Base-by-base conservation (phyloP, 1,140 invertebrate genomes). In the Globodera rostochiensis region DNA sequence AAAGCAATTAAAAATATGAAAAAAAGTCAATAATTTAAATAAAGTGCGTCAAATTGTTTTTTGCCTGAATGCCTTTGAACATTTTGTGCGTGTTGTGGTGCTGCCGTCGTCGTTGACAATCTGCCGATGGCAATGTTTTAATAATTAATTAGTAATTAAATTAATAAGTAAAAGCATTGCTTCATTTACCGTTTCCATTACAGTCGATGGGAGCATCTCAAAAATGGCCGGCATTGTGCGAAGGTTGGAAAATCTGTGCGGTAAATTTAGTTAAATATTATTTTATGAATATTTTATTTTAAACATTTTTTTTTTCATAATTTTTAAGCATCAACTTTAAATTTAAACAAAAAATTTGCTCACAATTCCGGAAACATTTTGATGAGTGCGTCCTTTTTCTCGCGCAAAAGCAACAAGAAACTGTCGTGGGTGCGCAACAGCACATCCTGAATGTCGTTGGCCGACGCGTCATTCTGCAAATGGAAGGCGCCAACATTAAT, bases 321-420 rank as follows among this genome's bases (percentile, higher is more conserved):
- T 36, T 36, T 36, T 36, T 36, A 36, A 1, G 1, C 36, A 36
- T 36, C 2, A 36, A 3, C 1, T 3, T 36, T 36, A 36, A 36
- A 36, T 36, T 36, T 36, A 36, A 36, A 36, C 0, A 36, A 0
- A 36, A 36, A 36, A 36, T 19, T 19, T 0, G n/a, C 53, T 77
- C 15, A 66, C 60, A 86, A 66, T 53, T 86, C 85, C 64, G 85
- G 85, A 49, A 86, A 86, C 15, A 74, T 79, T 70, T 81, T 77
- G 13, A 87, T 69, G 15, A 87, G 67, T 60, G 84, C 60, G 49
- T 86, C 84, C 64, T 86, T 87, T 50, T 88, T 87, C 50, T 86
- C 77, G 64, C 84, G 75, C 19, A 86, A 46, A 49, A 86, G 77
- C 36, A 73, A 13, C 71, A 87, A 73, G 64, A 86, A 86, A 13